Evolutionary conservation across 1,140 invertebrate species (phyloP), one percentile per base, ranked within the genome.

Genomic region (Globodera ellingtonae): DNA sequence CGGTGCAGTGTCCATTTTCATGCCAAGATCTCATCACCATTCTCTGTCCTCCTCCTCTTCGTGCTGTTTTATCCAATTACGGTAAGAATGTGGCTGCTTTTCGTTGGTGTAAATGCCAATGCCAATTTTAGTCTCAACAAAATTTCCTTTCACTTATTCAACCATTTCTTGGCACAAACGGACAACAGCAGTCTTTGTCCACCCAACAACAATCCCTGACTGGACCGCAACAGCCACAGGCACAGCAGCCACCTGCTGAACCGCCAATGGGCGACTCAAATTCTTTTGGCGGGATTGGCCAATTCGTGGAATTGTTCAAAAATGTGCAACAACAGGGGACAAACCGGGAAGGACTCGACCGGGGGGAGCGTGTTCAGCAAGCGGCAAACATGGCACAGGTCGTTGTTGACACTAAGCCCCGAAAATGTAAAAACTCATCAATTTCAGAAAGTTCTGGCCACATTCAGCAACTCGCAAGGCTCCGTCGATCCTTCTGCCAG

Each of bases 301-400:
- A 77, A 77, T 77, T 77, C 48, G 59, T 77, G 46, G 75, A 77
- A 77, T 67, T 77, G 62, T 77, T 77, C 50, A 15, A 77, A 47
- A 77, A 69, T 47, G 46, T 75, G 56, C 18, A 59, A 50, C 47
- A 59, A 9, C 21, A 46, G 5, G 59, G 69, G 21, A 46, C 18
- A 9, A n/a, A 4, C 69, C 48, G 24, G 50, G 5, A 6, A 24
- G 69, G n/a, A 24, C 21, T 15, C 44, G 52, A 18, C 10, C 52
- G 59, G 69, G 75, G n/a, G 48, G 62, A 77, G n/a, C 18, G n/a
- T 46, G 44, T 67, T n/a, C 52, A 77, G 69, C 75, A 77, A 77
- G 52, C 67, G 35, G 75, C 75, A 8, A 77, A 77, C 48, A 67
- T 46, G 21, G 75, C 75, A 77, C 75, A 77, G 18, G 75, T 77